phyloP scores from a whole-genome alignment of 2,113 vertebrate species.

The Pagrus major region DNA sequence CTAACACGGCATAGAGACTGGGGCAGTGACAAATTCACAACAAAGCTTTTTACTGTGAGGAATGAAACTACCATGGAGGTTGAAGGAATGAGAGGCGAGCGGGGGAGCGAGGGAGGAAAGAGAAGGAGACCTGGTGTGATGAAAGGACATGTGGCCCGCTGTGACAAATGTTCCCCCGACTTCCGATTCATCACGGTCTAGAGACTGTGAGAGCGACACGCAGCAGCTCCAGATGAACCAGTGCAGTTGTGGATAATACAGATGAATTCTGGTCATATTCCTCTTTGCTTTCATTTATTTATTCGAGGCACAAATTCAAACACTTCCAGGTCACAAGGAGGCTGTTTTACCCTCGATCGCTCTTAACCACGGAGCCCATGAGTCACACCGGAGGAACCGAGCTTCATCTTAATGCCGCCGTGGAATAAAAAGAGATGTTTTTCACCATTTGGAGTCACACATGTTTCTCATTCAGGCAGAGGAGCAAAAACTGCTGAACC shows the following conservation, averaged over 20 bases:
- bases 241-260: conserved; percentile 31
- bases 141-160: conserved; percentile 64
- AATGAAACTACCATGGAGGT: conserved; percentile 66
- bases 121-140: conserved; percentile 48
- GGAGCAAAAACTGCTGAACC: conserved; percentile 52
- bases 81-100: conserved; percentile 55
- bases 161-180: conserved; percentile 71
- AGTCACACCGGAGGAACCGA: conserved; percentile 1
- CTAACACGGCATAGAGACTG: conserved; percentile 42
- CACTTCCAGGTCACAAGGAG: not conserved
- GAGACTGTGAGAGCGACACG: conserved; percentile 38
- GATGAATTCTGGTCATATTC: conserved; percentile 34
- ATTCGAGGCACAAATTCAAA: not conserved
- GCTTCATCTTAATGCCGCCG: conserved; percentile 24
- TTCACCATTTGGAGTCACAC: conserved; percentile 27
- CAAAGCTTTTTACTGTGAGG: conserved; percentile 67
- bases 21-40: conserved; percentile 71
- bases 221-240: conserved; percentile 29
- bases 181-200: conserved; percentile 69
- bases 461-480: conserved; percentile 47
- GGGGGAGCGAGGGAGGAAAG: conserved; percentile 12
- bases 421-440: conserved; percentile 30
- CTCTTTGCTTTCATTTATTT: conserved; percentile 8
- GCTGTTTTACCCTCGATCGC: not conserved
- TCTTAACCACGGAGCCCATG: conserved; percentile 7